Base-by-base conservation (phyloP, 2,888 invertebrate genomes). In the Trichopria drosophilae region DNA sequence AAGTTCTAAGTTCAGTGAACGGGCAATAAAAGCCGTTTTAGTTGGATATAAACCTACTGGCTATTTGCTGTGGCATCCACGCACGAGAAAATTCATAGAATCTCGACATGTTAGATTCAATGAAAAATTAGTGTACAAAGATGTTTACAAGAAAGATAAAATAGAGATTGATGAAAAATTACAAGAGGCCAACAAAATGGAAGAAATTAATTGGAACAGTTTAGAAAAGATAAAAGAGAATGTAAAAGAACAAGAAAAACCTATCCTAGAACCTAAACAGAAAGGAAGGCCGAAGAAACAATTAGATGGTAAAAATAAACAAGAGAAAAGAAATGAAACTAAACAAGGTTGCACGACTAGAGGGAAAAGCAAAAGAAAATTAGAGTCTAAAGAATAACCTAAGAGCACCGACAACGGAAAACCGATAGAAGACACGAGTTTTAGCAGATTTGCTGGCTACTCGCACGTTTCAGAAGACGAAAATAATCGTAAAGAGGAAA, bases 61-160 rank as follows among this genome's bases (percentile, higher is more conserved):
- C 4, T 59, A 60, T 42, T 23, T 57, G 9, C n/a, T 53, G 7
- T 59, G 57, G 57, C 46, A 58, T 7, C 59, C 59, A 24, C 19
- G 5, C 10, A 22, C 42, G 4, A 24, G 41, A 26, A 36, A 40
- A 41, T 45, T 46, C 13, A 9, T 52, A 16, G 41, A 44, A 12
- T 23, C 52, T 20, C 24, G 51, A 49, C 28, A 40, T 42, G 48
- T 48, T 3, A 34, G 28, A 19, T 48, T 48, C 31, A 48, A 41
- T n/a, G n/a, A n/a, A n/a, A n/a, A n/a, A n/a, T n/a, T n/a, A n/a
- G n/a, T n/a, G n/a, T n/a, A n/a, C n/a, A n/a, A n/a, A n/a, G n/a
- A n/a, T n/a, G n/a, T n/a, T n/a, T n/a, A n/a, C n/a, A n/a, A n/a
- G n/a, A n/a, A n/a, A n/a, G n/a, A n/a, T n/a, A n/a, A n/a, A n/a